These are phyloP conservation scores for Apoderus coryli DNA, from an alignment of 2,888 invertebrate genomes.

Conservation along the genomic window DNA sequence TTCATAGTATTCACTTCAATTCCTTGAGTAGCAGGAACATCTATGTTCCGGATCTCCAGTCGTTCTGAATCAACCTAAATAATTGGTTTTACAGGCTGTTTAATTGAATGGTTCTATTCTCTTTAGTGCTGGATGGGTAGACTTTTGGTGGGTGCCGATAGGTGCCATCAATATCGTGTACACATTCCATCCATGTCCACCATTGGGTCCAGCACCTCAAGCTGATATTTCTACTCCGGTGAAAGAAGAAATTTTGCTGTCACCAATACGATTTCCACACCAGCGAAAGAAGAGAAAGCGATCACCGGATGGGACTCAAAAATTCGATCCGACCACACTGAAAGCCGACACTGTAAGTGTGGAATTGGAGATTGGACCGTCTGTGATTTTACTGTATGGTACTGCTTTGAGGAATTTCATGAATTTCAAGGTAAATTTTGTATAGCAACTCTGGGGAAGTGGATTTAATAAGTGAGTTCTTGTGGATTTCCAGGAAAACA, in stretches of 20 bases:
- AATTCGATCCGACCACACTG: slow-evolving; percentile 77
- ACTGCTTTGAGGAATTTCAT: slow-evolving; percentile 80
- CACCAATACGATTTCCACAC: slow-evolving; percentile 81
- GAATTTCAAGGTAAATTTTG: slow-evolving; percentile 54
- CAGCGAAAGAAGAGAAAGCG: slow-evolving; percentile 30
- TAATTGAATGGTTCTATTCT: too few relatives aligned
- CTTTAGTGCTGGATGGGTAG: slow-evolving; percentile 67
- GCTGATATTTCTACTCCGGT: slow-evolving; percentile 89
- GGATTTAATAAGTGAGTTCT: slow-evolving; percentile 11
- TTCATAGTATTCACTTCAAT: too few relatives aligned
- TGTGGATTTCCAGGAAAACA: slow-evolving; percentile 79
- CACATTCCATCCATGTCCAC: slow-evolving; percentile 84
- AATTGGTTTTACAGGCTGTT: too few relatives aligned
- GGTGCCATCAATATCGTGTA: slow-evolving; percentile 84
- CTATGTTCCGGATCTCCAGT: too few relatives aligned
- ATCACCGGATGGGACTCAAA: slow-evolving; percentile 44
- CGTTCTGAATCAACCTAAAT: too few relatives aligned
- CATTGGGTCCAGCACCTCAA: slow-evolving; percentile 74
- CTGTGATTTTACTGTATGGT: slow-evolving; percentile 81
- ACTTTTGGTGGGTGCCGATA: slow-evolving; percentile 93
- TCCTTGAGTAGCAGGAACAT: too few relatives aligned
- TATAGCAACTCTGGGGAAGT: too few relatives aligned
- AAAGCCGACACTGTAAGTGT: slow-evolving; percentile 81
- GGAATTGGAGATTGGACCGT: slow-evolving; percentile 90
- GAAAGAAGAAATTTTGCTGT: slow-evolving; percentile 81